phyloP scores from a whole-genome alignment of 2,797 vertebrate species.

The Trachops cirrhosus region DNA sequence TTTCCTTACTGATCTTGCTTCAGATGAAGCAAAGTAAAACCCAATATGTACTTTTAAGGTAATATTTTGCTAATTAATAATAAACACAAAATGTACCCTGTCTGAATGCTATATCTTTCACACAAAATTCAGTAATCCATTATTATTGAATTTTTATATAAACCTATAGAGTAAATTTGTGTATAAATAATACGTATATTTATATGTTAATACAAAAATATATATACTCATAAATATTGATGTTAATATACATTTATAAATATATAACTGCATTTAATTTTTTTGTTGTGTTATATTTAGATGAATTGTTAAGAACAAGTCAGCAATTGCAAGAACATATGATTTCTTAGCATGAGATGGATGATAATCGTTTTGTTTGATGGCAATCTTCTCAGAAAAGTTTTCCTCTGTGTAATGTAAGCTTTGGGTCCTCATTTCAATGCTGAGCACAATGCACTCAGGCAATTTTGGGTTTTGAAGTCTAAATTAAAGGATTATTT shows the following conservation, averaged over 20 bases:
- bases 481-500: conserved; percentile 47
- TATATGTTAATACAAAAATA: background rate
- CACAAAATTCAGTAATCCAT: background rate
- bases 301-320: background rate
- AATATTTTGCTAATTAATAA: background rate
- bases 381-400: background rate
- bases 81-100: background rate
- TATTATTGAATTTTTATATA: background rate
- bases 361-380: background rate
- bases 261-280: background rate
- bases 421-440: background rate
- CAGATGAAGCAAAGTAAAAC: background rate
- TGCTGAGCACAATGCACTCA: conserved; percentile 29
- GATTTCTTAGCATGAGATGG: background rate
- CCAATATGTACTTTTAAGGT: background rate
- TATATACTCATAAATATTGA: background rate
- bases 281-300: background rate
- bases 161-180: background rate
- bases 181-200: background rate
- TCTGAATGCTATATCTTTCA: background rate
- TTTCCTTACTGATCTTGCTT: background rate
- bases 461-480: conserved; percentile 34
- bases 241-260: background rate
- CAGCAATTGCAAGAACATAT: background rate
- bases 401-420: background rate